Base-by-base conservation (phyloP, 2,888 invertebrate species). In the Quadroppia sp. region DNA sequence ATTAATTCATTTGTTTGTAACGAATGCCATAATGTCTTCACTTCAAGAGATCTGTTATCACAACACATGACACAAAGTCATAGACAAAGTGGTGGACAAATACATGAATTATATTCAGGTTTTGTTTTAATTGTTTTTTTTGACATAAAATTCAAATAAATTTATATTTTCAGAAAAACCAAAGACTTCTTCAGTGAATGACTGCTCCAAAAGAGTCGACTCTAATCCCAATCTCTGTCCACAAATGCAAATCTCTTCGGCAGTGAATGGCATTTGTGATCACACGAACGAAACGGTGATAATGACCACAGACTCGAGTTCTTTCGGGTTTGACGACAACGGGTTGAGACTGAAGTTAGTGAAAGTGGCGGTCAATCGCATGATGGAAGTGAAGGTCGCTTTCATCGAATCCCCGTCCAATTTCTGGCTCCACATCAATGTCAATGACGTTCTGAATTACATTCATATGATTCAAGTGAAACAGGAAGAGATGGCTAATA, bases 381-480 rank as follows among this genome's bases (percentile, higher is more conserved):
- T 64, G 40, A 13, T 40, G 2, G 36, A 9, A 11, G 64, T 64
- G 11, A 6, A n/a, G 3, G 23, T 64, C 9, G 64, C 64, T 1
- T 64, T 36, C 36, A 36, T 36, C 17, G 20, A 2, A 1, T 36
- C 64, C 1, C 64, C 64, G 20, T 64, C 64, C 3, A 20, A 20
- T 36, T 64, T 64, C 40, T 64, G 36, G 32, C 20, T 64, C 3
- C 64, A 64, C 40, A 36, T 64, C 17, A 36, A 64, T n/a, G 3
- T n/a, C 4, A 20, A 4, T 17, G 64, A 36, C 6, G 36, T 36
- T 20, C 3, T 6, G 7, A 36, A 64, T 17, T 64, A 64, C n/a
- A 2, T 64, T 36, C 64, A 64, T 13, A 40, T 64, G 1, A 64
- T 64, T n/a, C 64, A 64, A 64, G 36, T 64, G 1, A 32, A 36